Evolutionary conservation across 1,140 invertebrate species (phyloP), one percentile per base, ranked within the genome.

Genomic region (Drosophila pseudoobscura): DNA sequence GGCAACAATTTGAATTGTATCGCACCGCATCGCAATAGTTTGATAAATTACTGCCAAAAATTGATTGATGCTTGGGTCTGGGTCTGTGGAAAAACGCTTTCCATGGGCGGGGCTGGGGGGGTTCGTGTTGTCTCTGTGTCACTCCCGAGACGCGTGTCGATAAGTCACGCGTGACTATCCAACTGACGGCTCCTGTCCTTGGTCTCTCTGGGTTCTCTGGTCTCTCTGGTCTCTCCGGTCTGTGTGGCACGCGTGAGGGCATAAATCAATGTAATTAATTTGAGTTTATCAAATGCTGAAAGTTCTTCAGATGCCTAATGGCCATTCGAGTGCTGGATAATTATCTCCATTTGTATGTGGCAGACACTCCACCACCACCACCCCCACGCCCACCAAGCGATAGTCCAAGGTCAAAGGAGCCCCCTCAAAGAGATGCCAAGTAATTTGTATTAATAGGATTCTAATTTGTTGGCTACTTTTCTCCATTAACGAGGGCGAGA

Each of bases 241-340:
- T 47, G 45, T 13, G 35, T 39, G 29, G 35, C 45, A 58, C 60
- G 66, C 75, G 75, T 59, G 59, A 45, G 54, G 54, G 78, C 83
- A 88, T 87, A 87, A 87, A 87, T 87, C 83, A 87, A 87, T 87
- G 75, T 87, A 87, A 87, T 87, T 87, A 87, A 88, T 87, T 85
- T 66, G 75, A 79, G 72, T 76, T 83, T 84, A 84, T 78, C 80
- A 84, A 85, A 82, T 56, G 62, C 47, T 45, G 52, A 54, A 59
- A 56, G 57, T 52, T 57, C 26, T n/a, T 53, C 47, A 39, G 45
- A 56, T 62, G 49, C 64, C 66, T 76, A 88, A 85, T 85, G 82
- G 78, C 75, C 56, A 65, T 84, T 65, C 80, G 50, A 74, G 50
- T 66, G 80, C 70, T 54, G 70, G 51, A 88, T 83, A 87, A 87